phyloP scores from a whole-genome alignment of 2,888 invertebrate species.

The Anthrax anthrax region DNA sequence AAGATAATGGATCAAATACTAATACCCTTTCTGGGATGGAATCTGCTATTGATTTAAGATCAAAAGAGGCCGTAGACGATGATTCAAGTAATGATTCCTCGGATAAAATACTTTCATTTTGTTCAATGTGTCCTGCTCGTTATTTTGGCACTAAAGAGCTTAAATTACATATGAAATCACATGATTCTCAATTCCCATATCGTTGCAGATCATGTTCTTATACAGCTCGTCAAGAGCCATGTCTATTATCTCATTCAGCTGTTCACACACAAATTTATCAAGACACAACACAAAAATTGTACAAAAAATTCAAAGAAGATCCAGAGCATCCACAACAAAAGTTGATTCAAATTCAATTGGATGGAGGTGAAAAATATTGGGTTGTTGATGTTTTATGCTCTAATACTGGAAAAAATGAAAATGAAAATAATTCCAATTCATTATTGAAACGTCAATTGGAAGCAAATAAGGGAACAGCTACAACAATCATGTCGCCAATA shows the following conservation, averaged over 20 bases:
- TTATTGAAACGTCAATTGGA: conserved; percentile 2
- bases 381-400: conserved; percentile 18
- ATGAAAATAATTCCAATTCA: conserved; percentile 1
- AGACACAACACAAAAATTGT: conserved; percentile 54
- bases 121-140: conserved; percentile 70
- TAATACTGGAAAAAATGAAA: neutral
- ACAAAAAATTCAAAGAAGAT: conserved; percentile 49
- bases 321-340: conserved; percentile 49
- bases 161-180: conserved; percentile 47
- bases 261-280: conserved; percentile 70
- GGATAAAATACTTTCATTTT: conserved; percentile 49
- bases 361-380: conserved; percentile 26
- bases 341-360: conserved; percentile 31
- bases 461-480: neutral
- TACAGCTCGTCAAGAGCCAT: conserved; percentile 53
- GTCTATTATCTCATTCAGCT: conserved; percentile 50
- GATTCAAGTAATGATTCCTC: conserved; percentile 25
- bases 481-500: neutral
- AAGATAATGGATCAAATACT: conserved; percentile 12
- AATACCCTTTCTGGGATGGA: neutral
- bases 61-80: conserved; percentile 28
- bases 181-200: conserved; percentile 36
- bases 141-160: conserved; percentile 64
- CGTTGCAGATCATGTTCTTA: conserved; percentile 67
- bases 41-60: conserved; percentile 11